These are phyloP conservation scores for Tragelaphus imberbis DNA, from an alignment of 2,113 vertebrate species.

Conservation along the genomic window DNA sequence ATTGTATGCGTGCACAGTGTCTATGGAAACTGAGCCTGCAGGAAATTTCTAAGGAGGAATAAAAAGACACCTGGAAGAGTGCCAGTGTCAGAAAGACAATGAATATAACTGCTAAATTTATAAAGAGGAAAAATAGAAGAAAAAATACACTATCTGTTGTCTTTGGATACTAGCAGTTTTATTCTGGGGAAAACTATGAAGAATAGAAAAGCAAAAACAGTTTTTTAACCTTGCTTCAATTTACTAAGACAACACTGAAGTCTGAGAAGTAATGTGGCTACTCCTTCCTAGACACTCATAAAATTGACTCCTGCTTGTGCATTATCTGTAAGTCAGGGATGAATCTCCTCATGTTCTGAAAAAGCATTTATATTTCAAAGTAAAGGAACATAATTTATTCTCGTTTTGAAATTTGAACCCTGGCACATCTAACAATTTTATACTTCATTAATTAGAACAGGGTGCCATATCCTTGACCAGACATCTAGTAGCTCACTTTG, in stretches of 20 bases:
- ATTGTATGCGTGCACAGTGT: constrained; percentile 26
- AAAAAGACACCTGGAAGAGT: constrained; percentile 28
- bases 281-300: neutral
- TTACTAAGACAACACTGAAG: neutral
- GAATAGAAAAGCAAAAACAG: neutral
- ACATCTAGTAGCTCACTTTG: neutral
- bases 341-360: neutral
- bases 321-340: neutral
- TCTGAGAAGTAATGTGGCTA: neutral
- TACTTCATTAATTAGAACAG: constrained; percentile 6
- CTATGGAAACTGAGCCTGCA: constrained; percentile 68
- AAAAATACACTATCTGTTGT: neutral
- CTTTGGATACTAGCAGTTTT: neutral
- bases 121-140: neutral
- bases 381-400: neutral
- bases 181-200: neutral
- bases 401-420: constrained; percentile 15
- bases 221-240: neutral
- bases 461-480: neutral
- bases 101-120: neutral
- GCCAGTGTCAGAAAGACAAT: constrained; percentile 41
- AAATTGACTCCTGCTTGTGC: fast-evolving
- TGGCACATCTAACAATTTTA: neutral
- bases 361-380: constrained; percentile 2
- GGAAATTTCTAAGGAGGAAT: neutral